phyloP scores from a whole-genome alignment of 2,888 invertebrate genomes.

The Conistra vaccinii region DNA sequence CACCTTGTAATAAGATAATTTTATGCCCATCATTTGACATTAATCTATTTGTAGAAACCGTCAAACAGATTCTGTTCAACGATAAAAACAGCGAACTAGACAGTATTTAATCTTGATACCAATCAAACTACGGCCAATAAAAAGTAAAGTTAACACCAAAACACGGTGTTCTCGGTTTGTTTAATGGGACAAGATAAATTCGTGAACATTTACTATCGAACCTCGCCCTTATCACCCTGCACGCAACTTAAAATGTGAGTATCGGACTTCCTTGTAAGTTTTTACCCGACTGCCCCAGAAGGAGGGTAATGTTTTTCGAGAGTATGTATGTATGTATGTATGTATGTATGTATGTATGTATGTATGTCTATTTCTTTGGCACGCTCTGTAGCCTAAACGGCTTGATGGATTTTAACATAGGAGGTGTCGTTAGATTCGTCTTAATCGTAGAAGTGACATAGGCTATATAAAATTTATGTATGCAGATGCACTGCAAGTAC shows the following conservation, averaged over 20 bases:
- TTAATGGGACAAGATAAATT: constrained; percentile 39
- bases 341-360: too few relatives aligned
- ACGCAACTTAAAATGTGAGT: constrained; percentile 45
- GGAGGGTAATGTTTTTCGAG: too few relatives aligned
- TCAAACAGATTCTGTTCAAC: not conserved
- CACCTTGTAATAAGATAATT: too few relatives aligned
- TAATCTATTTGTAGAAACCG: not conserved
- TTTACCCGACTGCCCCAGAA: too few relatives aligned
- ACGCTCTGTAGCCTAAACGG: too few relatives aligned
- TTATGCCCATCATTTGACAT: not conserved
- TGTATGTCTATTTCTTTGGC: too few relatives aligned
- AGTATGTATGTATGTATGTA: too few relatives aligned
- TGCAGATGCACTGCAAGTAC: too few relatives aligned
- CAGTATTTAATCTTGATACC: constrained; percentile 39
- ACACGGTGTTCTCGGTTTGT: constrained; percentile 35
- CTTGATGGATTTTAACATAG: too few relatives aligned
- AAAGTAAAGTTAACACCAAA: constrained; percentile 35
- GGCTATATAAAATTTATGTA: too few relatives aligned
- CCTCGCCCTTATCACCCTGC: constrained; percentile 24
- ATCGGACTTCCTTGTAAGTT: constrained; percentile 32
- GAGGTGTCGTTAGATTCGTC: too few relatives aligned
- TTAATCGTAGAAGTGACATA: too few relatives aligned
- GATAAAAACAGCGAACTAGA: not conserved
- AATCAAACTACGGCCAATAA: constrained; percentile 26
- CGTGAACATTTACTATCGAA: constrained; percentile 11